Percentiles rank a stretch among this genome's conserved stretches.
Evolutionary conservation across 2,113 vertebrate genomes (phyloP).

Genomic region (Neodon shergylaensis): DNA sequence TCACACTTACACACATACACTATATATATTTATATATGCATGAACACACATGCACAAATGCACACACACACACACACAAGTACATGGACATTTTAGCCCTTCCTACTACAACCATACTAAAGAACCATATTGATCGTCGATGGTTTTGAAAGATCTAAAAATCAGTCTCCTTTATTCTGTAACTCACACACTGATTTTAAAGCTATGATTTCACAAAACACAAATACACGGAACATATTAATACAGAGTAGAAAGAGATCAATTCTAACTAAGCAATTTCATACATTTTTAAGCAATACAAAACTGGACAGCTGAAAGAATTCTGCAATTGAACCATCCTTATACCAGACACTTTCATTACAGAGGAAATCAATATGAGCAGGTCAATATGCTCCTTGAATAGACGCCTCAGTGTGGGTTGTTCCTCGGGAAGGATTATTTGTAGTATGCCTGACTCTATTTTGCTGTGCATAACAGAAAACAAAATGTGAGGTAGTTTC

Average conservation of each 20-base stretch:
- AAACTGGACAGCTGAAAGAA: neutral
- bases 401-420: neutral
- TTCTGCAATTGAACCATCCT: neutral
- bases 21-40: neutral
- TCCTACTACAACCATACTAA: neutral
- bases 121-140: neutral
- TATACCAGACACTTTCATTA: neutral
- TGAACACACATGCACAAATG: no score
- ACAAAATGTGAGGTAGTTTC: neutral
- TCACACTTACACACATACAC: neutral
- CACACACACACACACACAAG: neutral
- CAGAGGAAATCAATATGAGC: neutral
- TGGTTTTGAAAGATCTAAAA: neutral
- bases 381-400: neutral
- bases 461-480: conserved; percentile 14
- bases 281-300: neutral
- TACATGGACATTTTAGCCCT: neutral
- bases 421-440: neutral
- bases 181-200: neutral
- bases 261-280: conserved; percentile 26
- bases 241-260: neutral
- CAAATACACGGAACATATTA: neutral
- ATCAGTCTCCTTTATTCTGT: neutral
- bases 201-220: neutral
- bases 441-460: neutral